A percentile compares a stretch with the other conserved stretches of the same genome.
Conservation (phyloP, 2,113 vertebrate genomes). For the Ovis canadensis region DNA sequence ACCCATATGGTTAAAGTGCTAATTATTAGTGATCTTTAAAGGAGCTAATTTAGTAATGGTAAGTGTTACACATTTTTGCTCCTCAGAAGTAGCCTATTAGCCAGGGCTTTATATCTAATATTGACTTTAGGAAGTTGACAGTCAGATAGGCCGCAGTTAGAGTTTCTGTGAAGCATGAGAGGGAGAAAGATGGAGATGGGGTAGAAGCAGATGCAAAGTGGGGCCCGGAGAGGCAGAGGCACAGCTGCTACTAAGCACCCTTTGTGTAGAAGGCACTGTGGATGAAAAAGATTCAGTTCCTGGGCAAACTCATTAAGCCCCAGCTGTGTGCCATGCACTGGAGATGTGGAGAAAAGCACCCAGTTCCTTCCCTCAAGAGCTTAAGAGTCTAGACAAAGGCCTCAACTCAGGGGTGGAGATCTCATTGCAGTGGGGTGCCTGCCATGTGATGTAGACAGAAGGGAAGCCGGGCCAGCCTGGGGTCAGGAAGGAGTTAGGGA, state of each 20-base stretch:
- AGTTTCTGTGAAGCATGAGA: neutral
- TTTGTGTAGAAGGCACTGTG: neutral
- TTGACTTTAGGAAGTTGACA: conserved; percentile 38
- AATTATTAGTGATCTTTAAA: conserved; percentile 62
- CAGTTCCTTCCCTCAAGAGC: neutral
- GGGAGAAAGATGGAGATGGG: neutral
- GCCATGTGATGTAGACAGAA: neutral
- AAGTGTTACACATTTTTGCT: conserved; percentile 55
- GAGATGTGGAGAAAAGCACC: neutral
- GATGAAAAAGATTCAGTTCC: neutral
- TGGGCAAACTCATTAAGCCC: neutral
- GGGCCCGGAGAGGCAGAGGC: neutral
- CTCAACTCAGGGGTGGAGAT: neutral
- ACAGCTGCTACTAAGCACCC: neutral
- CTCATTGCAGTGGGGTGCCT: neutral
- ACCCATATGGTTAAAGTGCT: conserved; percentile 57
- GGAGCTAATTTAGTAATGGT: conserved; percentile 45
- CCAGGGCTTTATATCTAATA: neutral
- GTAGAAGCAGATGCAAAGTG: neutral
- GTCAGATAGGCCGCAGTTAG: conserved; percentile 30
- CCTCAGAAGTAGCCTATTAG: conserved; percentile 47
- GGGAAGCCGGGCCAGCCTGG: neutral
- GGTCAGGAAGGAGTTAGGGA: neutral
- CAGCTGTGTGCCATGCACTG: neutral
- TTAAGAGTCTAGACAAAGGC: neutral